Percentiles rank a stretch among this genome's conserved stretches.
These are phyloP conservation scores for Cochlearius cochlearius DNA, from an alignment of 2,113 vertebrate genomes.

Conservation along the genomic window DNA sequence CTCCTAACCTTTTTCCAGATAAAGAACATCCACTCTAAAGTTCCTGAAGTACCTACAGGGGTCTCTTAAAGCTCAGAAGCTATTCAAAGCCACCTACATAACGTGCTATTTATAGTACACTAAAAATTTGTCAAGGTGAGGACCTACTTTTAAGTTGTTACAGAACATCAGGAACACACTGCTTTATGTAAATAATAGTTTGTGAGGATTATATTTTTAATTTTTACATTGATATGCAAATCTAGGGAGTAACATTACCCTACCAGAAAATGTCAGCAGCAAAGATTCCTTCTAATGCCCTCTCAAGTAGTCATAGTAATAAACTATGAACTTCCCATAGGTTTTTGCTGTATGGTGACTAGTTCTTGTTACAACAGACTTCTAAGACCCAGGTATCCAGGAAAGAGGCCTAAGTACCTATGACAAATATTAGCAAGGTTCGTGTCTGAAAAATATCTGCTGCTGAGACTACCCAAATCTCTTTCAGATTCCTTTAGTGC, in stretches of 20 bases:
- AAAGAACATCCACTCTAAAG: neutral
- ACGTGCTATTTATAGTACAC: neutral
- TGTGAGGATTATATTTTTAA: neutral
- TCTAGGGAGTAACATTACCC: neutral
- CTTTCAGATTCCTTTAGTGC: neutral
- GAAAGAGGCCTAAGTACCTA: neutral
- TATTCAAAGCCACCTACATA: neutral
- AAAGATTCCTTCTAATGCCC: neutral
- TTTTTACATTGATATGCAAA: neutral
- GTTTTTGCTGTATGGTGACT: neutral
- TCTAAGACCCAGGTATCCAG: neutral
- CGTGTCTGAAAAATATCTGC: neutral
- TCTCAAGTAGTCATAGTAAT: neutral
- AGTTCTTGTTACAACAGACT: neutral
- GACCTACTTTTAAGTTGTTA: neutral
- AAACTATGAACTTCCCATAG: neutral
- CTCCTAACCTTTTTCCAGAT: neutral
- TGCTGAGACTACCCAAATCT: neutral
- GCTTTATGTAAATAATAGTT: neutral
- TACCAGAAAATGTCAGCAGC: neutral
- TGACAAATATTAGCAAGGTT: neutral
- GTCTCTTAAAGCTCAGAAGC: neutral
- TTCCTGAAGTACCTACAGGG: neutral
- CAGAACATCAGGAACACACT: neutral
- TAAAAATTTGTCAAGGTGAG: neutral